Conservation (phyloP, 2,113 vertebrate species). For the Erinaceus europaeus region DNA sequence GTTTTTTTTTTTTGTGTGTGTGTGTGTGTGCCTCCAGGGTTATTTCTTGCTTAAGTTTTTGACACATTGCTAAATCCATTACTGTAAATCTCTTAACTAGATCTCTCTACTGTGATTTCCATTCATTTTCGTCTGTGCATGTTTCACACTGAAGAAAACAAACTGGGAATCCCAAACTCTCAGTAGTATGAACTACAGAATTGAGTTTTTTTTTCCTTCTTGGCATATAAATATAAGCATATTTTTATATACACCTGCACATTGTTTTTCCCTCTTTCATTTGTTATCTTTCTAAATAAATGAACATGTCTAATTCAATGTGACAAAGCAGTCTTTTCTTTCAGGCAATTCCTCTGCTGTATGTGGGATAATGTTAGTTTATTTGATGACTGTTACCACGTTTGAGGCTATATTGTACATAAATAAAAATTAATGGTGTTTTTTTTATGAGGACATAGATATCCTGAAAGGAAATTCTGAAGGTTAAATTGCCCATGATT, state of each 20-base stretch:
- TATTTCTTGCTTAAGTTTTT: too few relatives aligned
- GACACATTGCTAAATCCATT: conserved; percentile 1
- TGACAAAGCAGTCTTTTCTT: conserved; percentile 47
- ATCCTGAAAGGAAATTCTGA: conserved; percentile 47
- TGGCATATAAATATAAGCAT: conserved; percentile 50
- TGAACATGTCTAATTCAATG: conserved; percentile 23
- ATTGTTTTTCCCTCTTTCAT: conserved; percentile 44
- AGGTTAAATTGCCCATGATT: conserved; percentile 34
- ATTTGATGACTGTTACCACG: conserved; percentile 23
- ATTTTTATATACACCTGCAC: conserved; percentile 40
- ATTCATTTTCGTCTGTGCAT: conserved; percentile 39
- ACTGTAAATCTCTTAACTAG: conserved; percentile 36
- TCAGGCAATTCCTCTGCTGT: conserved; percentile 43
- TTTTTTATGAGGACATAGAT: conserved; percentile 62
- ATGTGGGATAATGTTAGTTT: conserved; percentile 44
- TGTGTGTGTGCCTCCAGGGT: too few relatives aligned
- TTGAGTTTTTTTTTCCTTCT: conserved; percentile 33
- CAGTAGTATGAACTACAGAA: conserved; percentile 13
- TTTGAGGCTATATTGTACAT: conserved; percentile 45
- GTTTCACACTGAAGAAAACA: conserved; percentile 23
- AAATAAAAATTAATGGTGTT: conserved; percentile 68
- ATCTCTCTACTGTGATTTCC: background rate
- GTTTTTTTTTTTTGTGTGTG: too few relatives aligned
- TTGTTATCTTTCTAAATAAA: conserved; percentile 46
- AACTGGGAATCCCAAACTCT: conserved; percentile 17